Conservation (phyloP, 1,140 invertebrate genomes). For the Epicauta chinensis region DNA sequence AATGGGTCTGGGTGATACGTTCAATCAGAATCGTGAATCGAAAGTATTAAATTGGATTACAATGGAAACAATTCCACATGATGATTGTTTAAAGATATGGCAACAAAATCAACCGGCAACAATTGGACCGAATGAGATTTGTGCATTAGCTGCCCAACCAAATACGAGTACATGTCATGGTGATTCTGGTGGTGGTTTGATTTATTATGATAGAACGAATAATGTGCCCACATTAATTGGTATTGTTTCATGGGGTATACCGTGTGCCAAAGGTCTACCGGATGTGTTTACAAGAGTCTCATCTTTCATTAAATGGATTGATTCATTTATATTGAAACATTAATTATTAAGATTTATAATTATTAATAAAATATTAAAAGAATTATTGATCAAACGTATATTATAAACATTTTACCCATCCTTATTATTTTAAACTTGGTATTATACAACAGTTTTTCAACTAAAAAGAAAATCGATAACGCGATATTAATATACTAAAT, state of each 20-base stretch:
- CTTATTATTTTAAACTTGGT: too few relatives aligned
- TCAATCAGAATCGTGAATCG: conserved; percentile 30
- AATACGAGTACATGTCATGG: conserved; percentile 53
- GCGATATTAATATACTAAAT: too few relatives aligned
- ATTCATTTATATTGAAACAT: too few relatives aligned
- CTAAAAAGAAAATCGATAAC: too few relatives aligned
- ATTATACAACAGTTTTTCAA: too few relatives aligned
- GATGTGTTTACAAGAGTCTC: conserved; percentile 45
- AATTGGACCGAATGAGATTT: conserved; percentile 42
- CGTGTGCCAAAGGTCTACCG: conserved; percentile 45
- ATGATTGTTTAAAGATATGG: background rate
- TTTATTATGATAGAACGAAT: conserved; percentile 11
- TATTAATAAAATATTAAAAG: too few relatives aligned
- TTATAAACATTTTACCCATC: too few relatives aligned
- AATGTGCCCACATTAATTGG: conserved; percentile 32
- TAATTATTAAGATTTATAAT: too few relatives aligned
- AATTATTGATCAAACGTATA: too few relatives aligned
- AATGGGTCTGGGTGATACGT: conserved; percentile 47
- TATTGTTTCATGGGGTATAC: conserved; percentile 47
- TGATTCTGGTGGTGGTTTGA: conserved; percentile 28
- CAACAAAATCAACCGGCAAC: background rate
- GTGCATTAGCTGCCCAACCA: conserved; percentile 48
- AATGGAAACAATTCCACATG: conserved; percentile 35
- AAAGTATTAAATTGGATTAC: conserved; percentile 45
- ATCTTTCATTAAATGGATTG: conserved; percentile 37